phyloP scores from a whole-genome alignment of 2,888 invertebrate species.

The Drosophila trichaetosa region DNA sequence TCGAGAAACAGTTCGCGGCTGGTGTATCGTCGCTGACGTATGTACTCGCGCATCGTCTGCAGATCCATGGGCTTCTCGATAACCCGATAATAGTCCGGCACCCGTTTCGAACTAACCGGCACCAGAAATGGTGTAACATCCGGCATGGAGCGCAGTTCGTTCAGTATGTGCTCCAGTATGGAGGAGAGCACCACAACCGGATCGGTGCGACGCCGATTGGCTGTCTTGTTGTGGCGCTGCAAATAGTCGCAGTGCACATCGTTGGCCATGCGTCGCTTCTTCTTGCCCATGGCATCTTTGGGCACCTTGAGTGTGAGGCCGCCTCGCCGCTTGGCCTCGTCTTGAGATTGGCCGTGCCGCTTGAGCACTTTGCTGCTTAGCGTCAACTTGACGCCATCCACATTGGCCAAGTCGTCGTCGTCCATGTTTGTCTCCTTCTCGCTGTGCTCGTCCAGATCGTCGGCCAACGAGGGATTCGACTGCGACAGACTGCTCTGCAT shows the following conservation, averaged over 20 bases:
- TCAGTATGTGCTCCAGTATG: conserved; percentile 95
- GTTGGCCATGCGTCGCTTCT: conserved; percentile 88
- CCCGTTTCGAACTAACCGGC: conserved; percentile 96
- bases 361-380: conserved; percentile 94
- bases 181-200: conserved; percentile 97
- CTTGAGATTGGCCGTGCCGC: conserved; percentile 89
- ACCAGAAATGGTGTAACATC: conserved; percentile 97
- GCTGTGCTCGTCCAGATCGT: conserved; percentile 94
- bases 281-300: conserved; percentile 89
- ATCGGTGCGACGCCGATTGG: conserved; percentile 96
- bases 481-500: conserved; percentile 87
- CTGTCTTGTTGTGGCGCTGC: conserved; percentile 91
- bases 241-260: conserved; percentile 95
- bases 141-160: conserved; percentile 95
- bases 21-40: conserved; percentile 95
- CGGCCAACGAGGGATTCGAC: conserved; percentile 90
- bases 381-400: conserved; percentile 97
- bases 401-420: conserved; percentile 95
- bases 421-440: conserved; percentile 89
- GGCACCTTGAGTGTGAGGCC: conserved; percentile 91
- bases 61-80: conserved; percentile 98
- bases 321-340: conserved; percentile 91
- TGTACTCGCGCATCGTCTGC: conserved; percentile 96
- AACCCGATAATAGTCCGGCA: conserved; percentile 97
- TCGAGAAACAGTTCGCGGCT: conserved; percentile 97